These are phyloP conservation scores for Acinonyx jubatus DNA, from an alignment of 2,113 vertebrate species.

Conservation along the genomic window DNA sequence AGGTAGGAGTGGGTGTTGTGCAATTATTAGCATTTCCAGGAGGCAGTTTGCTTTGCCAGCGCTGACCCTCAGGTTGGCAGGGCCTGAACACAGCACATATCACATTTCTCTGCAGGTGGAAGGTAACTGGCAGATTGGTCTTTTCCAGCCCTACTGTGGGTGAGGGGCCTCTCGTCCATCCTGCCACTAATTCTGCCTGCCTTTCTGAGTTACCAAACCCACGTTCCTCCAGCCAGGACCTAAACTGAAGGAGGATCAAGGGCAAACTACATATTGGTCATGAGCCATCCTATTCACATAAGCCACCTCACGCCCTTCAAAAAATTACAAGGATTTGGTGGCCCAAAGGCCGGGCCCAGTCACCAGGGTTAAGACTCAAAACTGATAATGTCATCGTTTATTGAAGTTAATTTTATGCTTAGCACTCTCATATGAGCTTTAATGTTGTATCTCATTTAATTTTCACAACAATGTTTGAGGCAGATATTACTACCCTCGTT, in stretches of 20 bases:
- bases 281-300: not conserved
- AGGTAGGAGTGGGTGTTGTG: not conserved
- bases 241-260: not conserved
- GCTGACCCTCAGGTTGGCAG: not conserved
- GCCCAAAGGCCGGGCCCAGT: not conserved
- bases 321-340: not conserved
- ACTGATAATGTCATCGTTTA: not conserved
- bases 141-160: not conserved
- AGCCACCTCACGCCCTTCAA: not conserved
- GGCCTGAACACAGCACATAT: not conserved
- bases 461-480: not conserved
- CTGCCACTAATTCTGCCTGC: not conserved
- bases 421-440: not conserved
- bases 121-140: not conserved
- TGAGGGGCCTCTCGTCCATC: not conserved
- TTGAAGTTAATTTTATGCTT: not conserved
- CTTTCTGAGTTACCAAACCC: not conserved
- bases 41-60: not conserved
- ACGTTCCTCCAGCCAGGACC: not conserved
- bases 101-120: not conserved
- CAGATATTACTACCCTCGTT: not conserved
- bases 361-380: not conserved
- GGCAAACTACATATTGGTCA: not conserved
- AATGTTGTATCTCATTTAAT: not conserved
- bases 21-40: not conserved